Conservation (phyloP, 2,888 invertebrate species). For the Dexiosoma caninum region DNA sequence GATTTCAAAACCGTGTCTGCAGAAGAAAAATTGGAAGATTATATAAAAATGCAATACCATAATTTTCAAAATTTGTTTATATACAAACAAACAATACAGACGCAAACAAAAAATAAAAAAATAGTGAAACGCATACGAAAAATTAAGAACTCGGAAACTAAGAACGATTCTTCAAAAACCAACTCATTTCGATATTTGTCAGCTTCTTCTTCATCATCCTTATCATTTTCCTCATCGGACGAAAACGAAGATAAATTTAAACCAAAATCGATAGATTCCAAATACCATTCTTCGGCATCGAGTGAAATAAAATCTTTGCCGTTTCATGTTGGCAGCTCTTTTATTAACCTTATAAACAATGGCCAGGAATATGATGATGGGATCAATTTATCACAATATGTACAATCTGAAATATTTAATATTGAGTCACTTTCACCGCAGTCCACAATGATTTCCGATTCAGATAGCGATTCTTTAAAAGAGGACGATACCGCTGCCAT, state of each 20-base stretch:
- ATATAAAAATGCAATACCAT: constrained; percentile 65
- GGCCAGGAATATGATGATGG: constrained; percentile 68
- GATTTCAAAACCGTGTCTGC: constrained; percentile 50
- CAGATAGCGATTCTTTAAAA: constrained; percentile 44
- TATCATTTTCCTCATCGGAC: constrained; percentile 18
- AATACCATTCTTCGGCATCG: not conserved
- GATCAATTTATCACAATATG: constrained; percentile 69
- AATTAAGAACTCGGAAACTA: constrained; percentile 67
- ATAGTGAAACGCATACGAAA: constrained; percentile 63
- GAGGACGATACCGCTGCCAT: constrained; percentile 3
- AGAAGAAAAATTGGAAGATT: constrained; percentile 65
- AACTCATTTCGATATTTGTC: constrained; percentile 58
- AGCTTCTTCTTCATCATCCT: constrained; percentile 31
- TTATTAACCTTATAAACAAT: not conserved
- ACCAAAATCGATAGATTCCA: not conserved
- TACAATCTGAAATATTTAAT: constrained; percentile 68
- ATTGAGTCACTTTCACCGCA: constrained; percentile 59
- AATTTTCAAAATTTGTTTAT: constrained; percentile 64
- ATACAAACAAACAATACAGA: constrained; percentile 43
- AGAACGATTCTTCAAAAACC: constrained; percentile 64
- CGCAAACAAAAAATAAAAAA: constrained; percentile 38
- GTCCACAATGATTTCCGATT: constrained; percentile 40
- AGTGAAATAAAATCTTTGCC: constrained; percentile 23
- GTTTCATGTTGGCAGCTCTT: not conserved
- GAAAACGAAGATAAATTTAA: constrained; percentile 17